Conservation (phyloP, 2,113 vertebrate genomes). For the Nesoenas mayeri region DNA sequence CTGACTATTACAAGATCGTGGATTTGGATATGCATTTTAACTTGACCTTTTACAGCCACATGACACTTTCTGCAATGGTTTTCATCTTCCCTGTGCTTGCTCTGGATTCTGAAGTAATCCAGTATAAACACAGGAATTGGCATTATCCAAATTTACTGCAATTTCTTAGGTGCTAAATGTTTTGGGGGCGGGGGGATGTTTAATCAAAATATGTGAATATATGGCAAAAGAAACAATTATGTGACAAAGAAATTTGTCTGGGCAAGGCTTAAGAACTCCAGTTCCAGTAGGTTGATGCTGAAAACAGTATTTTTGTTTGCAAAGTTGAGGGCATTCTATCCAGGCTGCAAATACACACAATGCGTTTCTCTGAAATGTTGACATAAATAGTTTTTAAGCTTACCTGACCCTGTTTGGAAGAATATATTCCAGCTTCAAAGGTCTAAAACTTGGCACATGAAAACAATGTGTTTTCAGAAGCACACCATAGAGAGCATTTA, state of each 20-base stretch:
- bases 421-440: neutral
- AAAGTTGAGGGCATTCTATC: neutral
- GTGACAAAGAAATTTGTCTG: neutral
- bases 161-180: neutral
- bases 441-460: neutral
- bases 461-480: neutral
- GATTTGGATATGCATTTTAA: constrained; percentile 11
- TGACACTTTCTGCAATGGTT: neutral
- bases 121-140: neutral
- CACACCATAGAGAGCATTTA: neutral
- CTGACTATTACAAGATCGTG: neutral
- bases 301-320: neutral
- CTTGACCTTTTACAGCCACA: neutral
- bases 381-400: neutral
- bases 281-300: neutral
- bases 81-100: neutral
- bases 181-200: neutral
- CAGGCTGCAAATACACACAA: neutral
- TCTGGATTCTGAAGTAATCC: neutral
- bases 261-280: neutral
- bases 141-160: neutral
- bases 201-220: neutral
- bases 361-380: neutral
- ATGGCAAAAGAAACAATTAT: neutral
- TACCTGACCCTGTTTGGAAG: neutral